Conservation (phyloP, 2,113 vertebrate species). For the Eonycteris spelaea region DNA sequence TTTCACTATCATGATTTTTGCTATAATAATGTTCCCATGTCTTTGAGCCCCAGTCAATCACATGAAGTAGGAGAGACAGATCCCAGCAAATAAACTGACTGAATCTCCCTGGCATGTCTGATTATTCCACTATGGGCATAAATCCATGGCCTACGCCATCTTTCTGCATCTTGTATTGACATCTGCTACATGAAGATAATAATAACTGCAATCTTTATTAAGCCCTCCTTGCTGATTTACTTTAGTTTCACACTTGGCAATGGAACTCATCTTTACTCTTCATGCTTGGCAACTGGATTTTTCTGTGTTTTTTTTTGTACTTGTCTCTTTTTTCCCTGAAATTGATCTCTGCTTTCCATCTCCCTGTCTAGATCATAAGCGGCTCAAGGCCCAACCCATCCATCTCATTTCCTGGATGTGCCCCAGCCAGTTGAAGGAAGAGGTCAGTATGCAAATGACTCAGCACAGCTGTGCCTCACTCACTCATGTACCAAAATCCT, state of each 20-base stretch:
- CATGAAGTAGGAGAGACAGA: neutral
- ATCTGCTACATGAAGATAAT: constrained; percentile 18
- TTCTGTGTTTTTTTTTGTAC: neutral
- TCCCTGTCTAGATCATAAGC: constrained; percentile 1
- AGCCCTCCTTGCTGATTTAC: neutral
- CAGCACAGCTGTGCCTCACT: neutral
- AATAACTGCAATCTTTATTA: neutral
- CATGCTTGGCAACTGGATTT: neutral
- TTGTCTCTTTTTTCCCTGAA: neutral
- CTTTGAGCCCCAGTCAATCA: neutral
- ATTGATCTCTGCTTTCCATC: neutral
- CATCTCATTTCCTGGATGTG: constrained; percentile 1
- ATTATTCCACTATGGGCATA: neutral
- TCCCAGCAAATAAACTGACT: constrained; percentile 36
- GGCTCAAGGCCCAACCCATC: neutral
- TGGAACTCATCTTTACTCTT: neutral
- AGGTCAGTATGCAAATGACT: neutral
- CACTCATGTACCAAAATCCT: neutral
- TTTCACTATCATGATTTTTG: constrained; percentile 42
- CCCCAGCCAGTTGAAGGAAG: neutral
- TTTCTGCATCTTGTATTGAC: constrained; percentile 17
- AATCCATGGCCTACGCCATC: neutral
- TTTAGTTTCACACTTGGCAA: neutral
- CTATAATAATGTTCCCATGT: constrained; percentile 34
- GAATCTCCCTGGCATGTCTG: neutral